Percentiles rank a stretch among this genome's conserved stretches.
Conservation (phyloP, 2,797 vertebrate genomes). For the Rhyacichthys aspro region DNA sequence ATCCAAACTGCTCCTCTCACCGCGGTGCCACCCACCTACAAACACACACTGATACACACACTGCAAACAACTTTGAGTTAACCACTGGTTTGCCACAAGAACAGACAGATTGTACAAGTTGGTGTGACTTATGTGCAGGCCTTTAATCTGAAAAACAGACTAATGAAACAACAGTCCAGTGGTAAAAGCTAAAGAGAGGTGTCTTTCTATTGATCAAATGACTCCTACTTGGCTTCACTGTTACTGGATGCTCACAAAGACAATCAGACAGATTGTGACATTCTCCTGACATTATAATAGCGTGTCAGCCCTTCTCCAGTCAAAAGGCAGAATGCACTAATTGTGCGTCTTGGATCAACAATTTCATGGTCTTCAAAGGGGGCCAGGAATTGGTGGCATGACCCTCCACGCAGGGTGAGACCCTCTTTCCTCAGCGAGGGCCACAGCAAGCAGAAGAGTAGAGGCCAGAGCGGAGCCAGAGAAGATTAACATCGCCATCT, state of each 20-base stretch:
- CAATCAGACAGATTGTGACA: conserved; percentile 82
- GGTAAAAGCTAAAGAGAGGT: conserved; percentile 49
- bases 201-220: conserved; percentile 74
- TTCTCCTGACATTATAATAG: conserved; percentile 84
- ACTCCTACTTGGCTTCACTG: conserved; percentile 67
- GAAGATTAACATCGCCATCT: conserved; percentile 88
- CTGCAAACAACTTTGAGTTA: conserved; percentile 38
- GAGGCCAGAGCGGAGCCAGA: conserved; percentile 52
- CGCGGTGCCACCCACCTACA: conserved; percentile 32
- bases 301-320: conserved; percentile 72
- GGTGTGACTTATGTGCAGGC: conserved; percentile 40
- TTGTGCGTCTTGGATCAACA: conserved; percentile 82
- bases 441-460: conserved; percentile 42
- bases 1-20: conserved; percentile 55
- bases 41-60: conserved; percentile 16
- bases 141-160: conserved; percentile 62
- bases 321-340: conserved; percentile 77
- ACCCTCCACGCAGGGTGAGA: conserved; percentile 76
- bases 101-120: conserved; percentile 30
- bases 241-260: conserved; percentile 66
- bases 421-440: conserved; percentile 61
- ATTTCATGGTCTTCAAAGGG: conserved; percentile 81
- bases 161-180: conserved; percentile 64
- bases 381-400: conserved; percentile 80
- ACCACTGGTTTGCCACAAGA: conserved; percentile 54